phyloP scores from a whole-genome alignment of 2,797 vertebrate species.

The Characodon lateralis region DNA sequence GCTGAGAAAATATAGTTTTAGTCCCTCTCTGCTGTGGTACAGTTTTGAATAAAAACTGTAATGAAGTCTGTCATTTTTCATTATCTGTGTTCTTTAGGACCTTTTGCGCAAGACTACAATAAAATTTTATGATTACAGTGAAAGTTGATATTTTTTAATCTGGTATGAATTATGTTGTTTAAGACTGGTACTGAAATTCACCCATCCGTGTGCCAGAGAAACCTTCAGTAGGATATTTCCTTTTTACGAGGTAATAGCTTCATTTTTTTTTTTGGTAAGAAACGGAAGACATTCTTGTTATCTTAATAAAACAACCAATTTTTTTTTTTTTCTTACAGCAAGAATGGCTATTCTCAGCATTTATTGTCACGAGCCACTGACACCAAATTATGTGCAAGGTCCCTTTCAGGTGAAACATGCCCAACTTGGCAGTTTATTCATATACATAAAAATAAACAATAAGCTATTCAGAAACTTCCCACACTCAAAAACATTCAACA shows the following conservation, averaged over 20 bases:
- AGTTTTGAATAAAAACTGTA: not conserved
- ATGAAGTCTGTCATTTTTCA: not conserved
- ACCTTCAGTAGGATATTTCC: too few relatives aligned
- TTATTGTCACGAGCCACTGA: too few relatives aligned
- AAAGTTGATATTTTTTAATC: not conserved
- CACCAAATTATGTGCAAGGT: too few relatives aligned
- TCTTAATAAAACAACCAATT: too few relatives aligned
- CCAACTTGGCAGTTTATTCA: not conserved
- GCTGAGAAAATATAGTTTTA: not conserved
- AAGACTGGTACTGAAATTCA: not conserved
- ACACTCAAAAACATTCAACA: not conserved
- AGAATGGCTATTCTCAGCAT: too few relatives aligned
- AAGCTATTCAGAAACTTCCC: not conserved
- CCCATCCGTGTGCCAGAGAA: not conserved
- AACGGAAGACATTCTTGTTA: too few relatives aligned
- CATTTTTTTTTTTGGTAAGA: too few relatives aligned
- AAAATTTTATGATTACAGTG: not conserved
- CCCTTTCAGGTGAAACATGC: not conserved
- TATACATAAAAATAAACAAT: not conserved
- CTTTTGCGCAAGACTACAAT: not conserved
- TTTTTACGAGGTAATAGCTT: too few relatives aligned
- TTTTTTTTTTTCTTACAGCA: too few relatives aligned
- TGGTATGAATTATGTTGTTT: not conserved
- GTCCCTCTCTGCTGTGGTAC: not conserved
- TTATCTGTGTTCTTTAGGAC: not conserved